Evolutionary conservation across 2,888 invertebrate genomes (phyloP), one percentile per base, ranked within the genome.

Genomic region (Allygus modestus): DNA sequence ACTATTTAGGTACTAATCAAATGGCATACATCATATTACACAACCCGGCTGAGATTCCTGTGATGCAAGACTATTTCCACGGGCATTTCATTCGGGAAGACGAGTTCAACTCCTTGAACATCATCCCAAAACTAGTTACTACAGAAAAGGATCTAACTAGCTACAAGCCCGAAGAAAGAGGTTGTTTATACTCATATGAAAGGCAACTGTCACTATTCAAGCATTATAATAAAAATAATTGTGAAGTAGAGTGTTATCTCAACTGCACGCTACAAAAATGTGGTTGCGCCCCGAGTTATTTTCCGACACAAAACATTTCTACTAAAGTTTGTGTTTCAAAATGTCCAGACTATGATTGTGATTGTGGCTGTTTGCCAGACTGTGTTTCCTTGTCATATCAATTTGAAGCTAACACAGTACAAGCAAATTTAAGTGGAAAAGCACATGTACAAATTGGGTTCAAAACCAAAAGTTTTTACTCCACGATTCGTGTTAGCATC

Each of bases 301-400:
- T n/a, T 7, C 58, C 58, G 2, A 58, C 23, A 23, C 23, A n/a
- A 2, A 58, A 58, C 12, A 2, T 12, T 2, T 58, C 58, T 1
- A 23, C 58, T 23, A 58, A 23, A 58, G 58, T 58, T 58, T 58
- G 58, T n/a, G 23, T 58, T 58, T 7, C 7, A 17, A 23, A 58
- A 11, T 58, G 58, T 20, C 20, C 20, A 23, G 58, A n/a, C 23
- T 37, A 7, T 37, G 23, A 58, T 2, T 58, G 58, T 58, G 58
- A 58, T 58, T 58, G 58, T 58, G 58, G 58, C 0, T 58, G 58
- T n/a, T 23, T 58, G 58, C 58, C 58, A 23, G 58, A 58, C 20
- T 58, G 58, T 58, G 23, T 58, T 23, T 20, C 58, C 4, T 58
- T 58, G 20, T 17, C 20, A 7, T 58, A 58, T 20, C 1, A 58